Evolutionary conservation across 2,888 invertebrate genomes (phyloP).

Genomic region (Parelbella ahira): DNA sequence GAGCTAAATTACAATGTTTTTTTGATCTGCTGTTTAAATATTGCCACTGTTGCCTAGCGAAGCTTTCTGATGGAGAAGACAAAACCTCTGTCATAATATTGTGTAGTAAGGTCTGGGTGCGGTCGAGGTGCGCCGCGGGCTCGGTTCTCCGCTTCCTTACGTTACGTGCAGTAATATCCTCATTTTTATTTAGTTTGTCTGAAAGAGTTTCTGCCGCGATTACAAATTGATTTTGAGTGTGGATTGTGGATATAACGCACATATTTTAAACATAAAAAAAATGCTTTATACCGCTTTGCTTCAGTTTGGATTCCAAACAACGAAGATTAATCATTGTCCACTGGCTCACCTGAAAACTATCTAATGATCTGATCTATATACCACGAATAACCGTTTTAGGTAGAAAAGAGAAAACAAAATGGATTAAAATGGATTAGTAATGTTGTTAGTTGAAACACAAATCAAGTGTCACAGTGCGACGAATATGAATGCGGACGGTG

Average conservation of each 20-base stretch:
- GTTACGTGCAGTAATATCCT: too few relatives aligned
- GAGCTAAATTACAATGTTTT: not conserved
- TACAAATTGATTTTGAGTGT: too few relatives aligned
- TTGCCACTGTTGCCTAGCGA: not conserved
- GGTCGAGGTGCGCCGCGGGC: too few relatives aligned
- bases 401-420: too few relatives aligned
- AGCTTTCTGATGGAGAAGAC: slow-evolving; percentile 30
- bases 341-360: slow-evolving; percentile 54
- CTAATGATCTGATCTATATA: not conserved
- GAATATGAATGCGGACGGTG: too few relatives aligned
- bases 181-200: slow-evolving; percentile 1
- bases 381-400: not conserved
- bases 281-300: slow-evolving; percentile 26
- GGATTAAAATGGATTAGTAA: too few relatives aligned
- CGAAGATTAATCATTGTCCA: slow-evolving; percentile 58
- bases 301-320: slow-evolving; percentile 36
- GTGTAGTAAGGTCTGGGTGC: slow-evolving; percentile 45
- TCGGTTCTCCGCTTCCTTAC: too few relatives aligned
- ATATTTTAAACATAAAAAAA: not conserved
- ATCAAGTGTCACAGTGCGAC: too few relatives aligned
- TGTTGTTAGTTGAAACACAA: too few relatives aligned
- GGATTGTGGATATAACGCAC: not conserved
- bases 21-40: not conserved
- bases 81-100: slow-evolving; percentile 51
- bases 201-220: not conserved